Evolutionary conservation across 1,140 invertebrate species (phyloP), one percentile per base, ranked within the genome.

Genomic region (Hylyphantes graminicola): DNA sequence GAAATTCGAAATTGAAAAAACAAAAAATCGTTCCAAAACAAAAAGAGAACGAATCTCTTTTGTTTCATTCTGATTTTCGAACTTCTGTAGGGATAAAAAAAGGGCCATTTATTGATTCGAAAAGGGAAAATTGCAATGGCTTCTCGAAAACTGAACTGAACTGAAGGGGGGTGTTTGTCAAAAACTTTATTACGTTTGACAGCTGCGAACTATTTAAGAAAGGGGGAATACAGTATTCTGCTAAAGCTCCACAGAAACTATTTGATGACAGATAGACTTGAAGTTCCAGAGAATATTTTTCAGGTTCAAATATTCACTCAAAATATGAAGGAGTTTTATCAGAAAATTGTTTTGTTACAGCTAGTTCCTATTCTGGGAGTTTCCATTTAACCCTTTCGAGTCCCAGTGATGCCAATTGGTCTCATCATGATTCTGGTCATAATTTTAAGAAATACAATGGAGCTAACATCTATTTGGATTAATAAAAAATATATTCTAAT

Each of bases 151-250:
- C 67, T 9, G 68, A 17, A 68, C 12, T 55, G 63, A 19, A 8
- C 48, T 35, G 53, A 50, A 54, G 65, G 48, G 63, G 63, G 51
- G 57, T 68, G 68, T 81, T 81, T 81, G 68, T 81, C 79, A 73
- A 81, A 81, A 81, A 72, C 79, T 73, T 81, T 73, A 81, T 81
- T 81, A 81, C 68, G 35, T 81, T 64, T 73, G 68, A 81, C 55
- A 73, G 79, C 68, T 81, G 67, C 15, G 12, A 81, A 59, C 68
- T 57, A 81, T 72, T 68, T 53, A 68, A 48, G 64, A 17, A n/a
- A 48, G 15, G n/a, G n/a, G 10, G 15, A 2, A 17, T 53, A 17
- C 53, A 59, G 15, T 59, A 59, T 13, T 59, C 13, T 57, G 15
- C 53, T 57, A 64, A 19, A 35, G 35, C 57, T 35, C 35, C 61